A percentile compares a stretch with the other conserved stretches of the same genome.
phyloP scores from a whole-genome alignment of 2,113 vertebrate genomes.

The Micronycteris hirsuta region DNA sequence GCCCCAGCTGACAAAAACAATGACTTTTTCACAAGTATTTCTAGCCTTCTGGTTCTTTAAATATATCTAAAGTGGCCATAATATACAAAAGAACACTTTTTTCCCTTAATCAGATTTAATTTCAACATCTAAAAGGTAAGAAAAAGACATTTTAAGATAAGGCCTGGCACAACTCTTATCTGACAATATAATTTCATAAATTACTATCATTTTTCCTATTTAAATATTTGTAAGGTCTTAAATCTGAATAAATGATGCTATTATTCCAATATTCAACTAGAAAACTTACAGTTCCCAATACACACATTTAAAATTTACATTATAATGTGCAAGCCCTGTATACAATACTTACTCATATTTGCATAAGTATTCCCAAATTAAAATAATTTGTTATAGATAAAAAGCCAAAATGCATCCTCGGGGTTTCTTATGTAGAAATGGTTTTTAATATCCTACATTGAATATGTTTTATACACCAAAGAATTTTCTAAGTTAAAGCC shows the following conservation, averaged over 20 bases:
- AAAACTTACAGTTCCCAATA: conserved; percentile 16
- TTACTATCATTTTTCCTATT: neutral
- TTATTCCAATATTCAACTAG: conserved; percentile 15
- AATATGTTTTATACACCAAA: conserved; percentile 58
- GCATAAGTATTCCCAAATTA: conserved; percentile 34
- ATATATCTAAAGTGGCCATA: neutral
- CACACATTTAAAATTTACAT: neutral
- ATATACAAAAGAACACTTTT: neutral
- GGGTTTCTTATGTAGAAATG: conserved; percentile 55
- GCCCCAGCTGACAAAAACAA: neutral
- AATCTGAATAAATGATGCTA: neutral
- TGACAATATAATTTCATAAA: neutral
- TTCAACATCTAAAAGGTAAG: neutral
- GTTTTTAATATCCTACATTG: conserved; percentile 64
- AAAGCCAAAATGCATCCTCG: conserved; percentile 51
- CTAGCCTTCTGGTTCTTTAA: neutral
- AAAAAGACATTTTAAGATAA: conserved; percentile 18
- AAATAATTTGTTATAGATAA: conserved; percentile 64
- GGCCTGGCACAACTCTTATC: neutral
- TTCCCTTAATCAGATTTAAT: neutral
- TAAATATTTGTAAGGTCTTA: conserved; percentile 1
- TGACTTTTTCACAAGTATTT: neutral
- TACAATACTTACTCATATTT: neutral
- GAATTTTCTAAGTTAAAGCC: conserved; percentile 66
- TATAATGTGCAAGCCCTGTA: neutral